Evolutionary conservation across 2,797 vertebrate genomes (phyloP).

Genomic region (Australoheros facetus): DNA sequence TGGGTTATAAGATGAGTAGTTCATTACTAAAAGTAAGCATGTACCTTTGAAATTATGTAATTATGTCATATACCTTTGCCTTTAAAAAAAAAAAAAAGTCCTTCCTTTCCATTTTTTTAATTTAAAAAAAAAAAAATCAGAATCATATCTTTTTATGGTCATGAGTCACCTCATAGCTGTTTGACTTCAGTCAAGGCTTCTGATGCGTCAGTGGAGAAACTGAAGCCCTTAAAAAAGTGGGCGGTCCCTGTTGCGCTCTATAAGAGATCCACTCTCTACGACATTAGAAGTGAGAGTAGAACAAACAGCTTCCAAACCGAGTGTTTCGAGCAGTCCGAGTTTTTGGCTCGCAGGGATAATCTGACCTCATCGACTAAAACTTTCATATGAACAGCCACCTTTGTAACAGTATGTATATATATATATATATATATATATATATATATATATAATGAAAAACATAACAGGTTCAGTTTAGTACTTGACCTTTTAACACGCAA

Average conservation of each 20-base stretch:
- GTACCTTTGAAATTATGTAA: background rate
- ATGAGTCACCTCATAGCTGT: background rate
- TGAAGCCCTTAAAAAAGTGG: background rate
- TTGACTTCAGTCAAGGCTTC: too few species aligned
- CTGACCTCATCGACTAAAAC: background rate
- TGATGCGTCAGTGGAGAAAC: background rate
- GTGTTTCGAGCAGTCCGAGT: background rate
- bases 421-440: too few species aligned
- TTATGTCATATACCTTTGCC: background rate
- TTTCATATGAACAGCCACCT: background rate
- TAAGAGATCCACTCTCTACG: background rate
- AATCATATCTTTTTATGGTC: background rate
- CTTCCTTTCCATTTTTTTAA: too few species aligned
- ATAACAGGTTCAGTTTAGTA: background rate
- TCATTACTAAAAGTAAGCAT: background rate
- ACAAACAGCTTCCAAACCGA: background rate
- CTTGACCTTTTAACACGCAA: constrained; percentile 10
- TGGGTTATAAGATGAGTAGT: background rate
- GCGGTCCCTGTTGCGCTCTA: background rate
- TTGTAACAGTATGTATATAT: background rate
- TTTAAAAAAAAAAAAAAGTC: background rate
- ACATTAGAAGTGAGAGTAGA: background rate
- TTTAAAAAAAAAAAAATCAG: background rate
- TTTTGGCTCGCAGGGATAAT: too few species aligned
- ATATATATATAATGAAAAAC: background rate